phyloP scores from a whole-genome alignment of 2,797 vertebrate genomes.

The Natrix natrix region DNA sequence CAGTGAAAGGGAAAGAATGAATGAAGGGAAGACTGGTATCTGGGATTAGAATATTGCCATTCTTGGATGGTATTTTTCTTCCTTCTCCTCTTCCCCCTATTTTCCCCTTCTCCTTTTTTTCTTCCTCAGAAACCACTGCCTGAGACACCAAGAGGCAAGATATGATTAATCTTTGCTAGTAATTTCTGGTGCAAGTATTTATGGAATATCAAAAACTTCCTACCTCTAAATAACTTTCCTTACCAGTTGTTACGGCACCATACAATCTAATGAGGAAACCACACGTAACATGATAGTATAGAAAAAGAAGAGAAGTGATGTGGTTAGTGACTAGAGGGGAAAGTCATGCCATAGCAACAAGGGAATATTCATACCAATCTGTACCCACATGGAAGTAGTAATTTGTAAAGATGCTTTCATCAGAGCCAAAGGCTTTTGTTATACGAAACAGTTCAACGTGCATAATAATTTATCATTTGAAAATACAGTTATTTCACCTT shows the following conservation, averaged over 20 bases:
- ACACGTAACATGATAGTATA: neutral
- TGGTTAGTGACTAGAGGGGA: neutral
- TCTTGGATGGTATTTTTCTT: neutral
- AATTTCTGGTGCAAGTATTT: neutral
- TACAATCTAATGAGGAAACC: neutral
- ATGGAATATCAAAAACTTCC: neutral
- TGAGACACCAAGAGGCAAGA: neutral
- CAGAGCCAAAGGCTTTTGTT: conserved; percentile 59
- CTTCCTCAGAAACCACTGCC: neutral
- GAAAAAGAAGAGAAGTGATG: neutral
- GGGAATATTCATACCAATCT: neutral
- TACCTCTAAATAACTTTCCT: neutral
- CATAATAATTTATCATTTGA: conserved; percentile 57
- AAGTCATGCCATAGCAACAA: neutral
- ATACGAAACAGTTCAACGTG: conserved; percentile 65
- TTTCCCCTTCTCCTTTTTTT: neutral
- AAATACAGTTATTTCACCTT: conserved; percentile 70
- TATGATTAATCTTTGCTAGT: neutral
- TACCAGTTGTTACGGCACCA: neutral
- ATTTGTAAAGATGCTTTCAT: neutral
- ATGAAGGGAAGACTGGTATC: neutral
- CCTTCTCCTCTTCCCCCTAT: neutral
- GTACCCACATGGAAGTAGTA: neutral
- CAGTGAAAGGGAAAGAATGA: neutral
- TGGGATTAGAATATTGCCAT: neutral